phyloP scores from a whole-genome alignment of 1,140 invertebrate species.

The Bursaphelenchus mucronatus region DNA sequence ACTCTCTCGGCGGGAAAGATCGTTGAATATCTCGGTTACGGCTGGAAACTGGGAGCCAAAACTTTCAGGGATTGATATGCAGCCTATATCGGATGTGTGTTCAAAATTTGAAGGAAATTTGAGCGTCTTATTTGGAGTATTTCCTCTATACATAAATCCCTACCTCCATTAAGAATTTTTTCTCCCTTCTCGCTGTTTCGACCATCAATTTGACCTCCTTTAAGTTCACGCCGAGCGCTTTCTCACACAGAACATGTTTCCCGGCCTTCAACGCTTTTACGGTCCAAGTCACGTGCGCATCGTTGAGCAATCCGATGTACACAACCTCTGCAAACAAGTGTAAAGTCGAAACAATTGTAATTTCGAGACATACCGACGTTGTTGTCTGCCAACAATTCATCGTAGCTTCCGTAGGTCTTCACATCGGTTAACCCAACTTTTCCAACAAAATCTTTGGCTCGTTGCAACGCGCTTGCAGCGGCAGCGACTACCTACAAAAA shows the following conservation, averaged over 20 bases:
- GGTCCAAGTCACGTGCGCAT: background rate
- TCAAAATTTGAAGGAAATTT: no score
- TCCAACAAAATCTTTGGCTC: conserved; percentile 19
- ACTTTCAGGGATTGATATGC: background rate
- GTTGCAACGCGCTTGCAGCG: conserved; percentile 5
- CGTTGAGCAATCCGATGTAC: conserved; percentile 28
- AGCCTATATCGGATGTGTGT: no score
- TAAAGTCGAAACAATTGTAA: conserved; percentile 10
- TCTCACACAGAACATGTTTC: conserved; percentile 36
- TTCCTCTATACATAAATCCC: background rate
- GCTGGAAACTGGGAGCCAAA: background rate
- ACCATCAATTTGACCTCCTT: conserved; percentile 33
- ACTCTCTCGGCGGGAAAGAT: no score
- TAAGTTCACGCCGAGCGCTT: conserved; percentile 32
- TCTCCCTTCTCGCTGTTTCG: conserved; percentile 21
- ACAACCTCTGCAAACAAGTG: conserved; percentile 27
- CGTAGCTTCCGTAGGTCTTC: conserved; percentile 24
- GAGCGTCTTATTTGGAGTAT: no score
- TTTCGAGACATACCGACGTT: conserved; percentile 8
- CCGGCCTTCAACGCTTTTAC: conserved; percentile 26
- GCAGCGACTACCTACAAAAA: conserved; percentile 19
- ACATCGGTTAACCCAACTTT: background rate
- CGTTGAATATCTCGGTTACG: background rate
- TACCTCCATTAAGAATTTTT: conserved; percentile 30
- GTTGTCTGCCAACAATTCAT: conserved; percentile 11